Base-by-base conservation (phyloP, 2,113 vertebrate species). In the Tachycineta bicolor region DNA sequence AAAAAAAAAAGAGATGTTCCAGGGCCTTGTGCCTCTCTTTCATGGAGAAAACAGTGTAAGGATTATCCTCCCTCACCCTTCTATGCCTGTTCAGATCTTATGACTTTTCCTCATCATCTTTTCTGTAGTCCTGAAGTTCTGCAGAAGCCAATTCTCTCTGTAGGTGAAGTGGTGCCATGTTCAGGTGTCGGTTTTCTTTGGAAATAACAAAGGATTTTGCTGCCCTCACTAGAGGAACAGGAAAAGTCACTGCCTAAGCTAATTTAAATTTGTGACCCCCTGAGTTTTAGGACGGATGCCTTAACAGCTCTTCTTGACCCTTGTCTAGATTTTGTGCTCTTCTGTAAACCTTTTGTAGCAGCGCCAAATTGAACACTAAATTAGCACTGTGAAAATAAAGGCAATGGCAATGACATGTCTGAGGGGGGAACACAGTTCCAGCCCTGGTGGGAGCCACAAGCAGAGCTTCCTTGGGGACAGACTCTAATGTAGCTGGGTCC, bases 401-500 rank as follows among this genome's bases (percentile, higher is more conserved):
- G 25, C 53, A 71, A 19, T 63, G 21, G 20, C 56, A 75, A 52
- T 25, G 13, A 62, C 44, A 47, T 1, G 4, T 3, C 5, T 58
- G 53, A 79, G 60, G 15, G 55, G 4, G 10, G 53, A 92, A 8
- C 15, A 25, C 5, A 9, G 3, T 19, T 62, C 34, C 55, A 74
- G 25, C 25, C 60, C 34, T 47, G 60, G 33, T 63, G 64, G 34
- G 17, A 89, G 26, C 20, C 34, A 39, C 2, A 6, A 14, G 39
- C 23, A 87, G 9, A 67, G 1, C 5, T 59, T 59, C 34, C 5
- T 3, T 46, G 53, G 47, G 47, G 26, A 59, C 34, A 90, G 67
- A 16, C 9, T 25, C 11, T 26, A 3, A 5, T 0, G 0, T 4
- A 39, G 14, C 14, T 8, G 7, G 3, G 5, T 91, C 17, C 37